Evolutionary conservation across 2,888 invertebrate species (phyloP), one percentile per base, ranked within the genome.

Genomic region (Drosophila neotestacea): DNA sequence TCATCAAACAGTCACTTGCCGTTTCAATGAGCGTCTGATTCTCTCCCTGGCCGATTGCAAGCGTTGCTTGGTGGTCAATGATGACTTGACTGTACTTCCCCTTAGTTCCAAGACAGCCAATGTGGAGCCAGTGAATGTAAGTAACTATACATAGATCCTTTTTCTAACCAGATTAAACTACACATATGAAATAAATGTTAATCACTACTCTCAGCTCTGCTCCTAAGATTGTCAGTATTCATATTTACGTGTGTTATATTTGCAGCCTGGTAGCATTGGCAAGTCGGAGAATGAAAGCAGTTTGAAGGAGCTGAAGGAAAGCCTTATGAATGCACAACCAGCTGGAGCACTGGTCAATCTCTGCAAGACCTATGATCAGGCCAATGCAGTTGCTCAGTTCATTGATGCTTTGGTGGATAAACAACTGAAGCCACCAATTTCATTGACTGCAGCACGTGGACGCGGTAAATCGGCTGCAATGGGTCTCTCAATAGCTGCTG

Each of bases 401-500:
- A 96, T 99, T 73, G 98, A 99, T 90, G 97, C 97, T 0, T 95
- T 99, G 51, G 98, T 98, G 6, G 99, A 99, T 85, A 99, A 98
- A 93, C 94, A 94, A 72, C 91, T 94, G 1, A 94, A 94, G 94
- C 97, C 97, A 0, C 99, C 99, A 0, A 98, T 99, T 61, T 97
- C 98, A 1, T 93, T 99, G 69, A 99, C 99, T 0, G 99, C 99
- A 16, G 96, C 98, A 5, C 95, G 99, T 93, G 99, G 99, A 39
- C 95, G 99, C 62, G 99, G 99, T 77, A 99, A 99, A 93, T 99
- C 99, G 0, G 99, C 99, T 0, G 97, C 99, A 4, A 93, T 99
- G 46, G 99, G 99, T 0, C 94, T 99, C 22, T 95, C 99, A 0
- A 96, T 99, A 13, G 96, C 97, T 7, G 97, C 96, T 0, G 96